A percentile compares a stretch with the other conserved stretches of the same genome.
phyloP scores from a whole-genome alignment of 2,888 invertebrate species.

The Abrostola tripartita region DNA sequence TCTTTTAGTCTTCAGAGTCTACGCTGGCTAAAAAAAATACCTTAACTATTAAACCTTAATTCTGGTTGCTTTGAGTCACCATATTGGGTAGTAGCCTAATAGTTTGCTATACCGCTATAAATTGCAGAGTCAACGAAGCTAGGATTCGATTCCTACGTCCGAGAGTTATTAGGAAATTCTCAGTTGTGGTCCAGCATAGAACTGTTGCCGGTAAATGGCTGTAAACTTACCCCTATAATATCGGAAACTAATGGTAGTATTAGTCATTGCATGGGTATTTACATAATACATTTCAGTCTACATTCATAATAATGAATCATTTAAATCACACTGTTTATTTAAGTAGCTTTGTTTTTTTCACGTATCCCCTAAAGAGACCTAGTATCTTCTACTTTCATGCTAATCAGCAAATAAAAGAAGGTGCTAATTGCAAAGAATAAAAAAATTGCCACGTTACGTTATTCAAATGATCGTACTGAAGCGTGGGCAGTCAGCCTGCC shows the following conservation, averaged over 20 bases:
- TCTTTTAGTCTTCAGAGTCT: neutral
- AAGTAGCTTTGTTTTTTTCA: too few relatives aligned
- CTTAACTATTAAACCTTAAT: slow-evolving; percentile 1
- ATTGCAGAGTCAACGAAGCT: slow-evolving; percentile 21
- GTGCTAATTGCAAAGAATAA: too few relatives aligned
- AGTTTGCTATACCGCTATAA: slow-evolving; percentile 25
- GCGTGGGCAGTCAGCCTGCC: too few relatives aligned
- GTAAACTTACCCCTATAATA: slow-evolving; percentile 3
- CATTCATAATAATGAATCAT: too few relatives aligned
- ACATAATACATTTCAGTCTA: too few relatives aligned
- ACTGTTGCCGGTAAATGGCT: slow-evolving; percentile 10
- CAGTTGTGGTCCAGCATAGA: slow-evolving; percentile 9
- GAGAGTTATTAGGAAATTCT: slow-evolving; percentile 36
- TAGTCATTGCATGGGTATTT: neutral
- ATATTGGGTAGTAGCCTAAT: slow-evolving; percentile 13
- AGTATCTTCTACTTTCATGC: too few relatives aligned
- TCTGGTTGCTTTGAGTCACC: neutral
- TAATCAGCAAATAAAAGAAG: too few relatives aligned
- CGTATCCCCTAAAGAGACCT: too few relatives aligned
- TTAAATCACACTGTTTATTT: too few relatives aligned
- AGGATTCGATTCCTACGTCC: slow-evolving; percentile 12
- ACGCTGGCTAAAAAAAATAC: neutral
- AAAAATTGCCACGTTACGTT: too few relatives aligned
- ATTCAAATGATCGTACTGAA: too few relatives aligned
- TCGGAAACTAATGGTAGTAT: slow-evolving; percentile 10